phyloP scores from a whole-genome alignment of 2,797 vertebrate species.

The Danio albolineatus region DNA sequence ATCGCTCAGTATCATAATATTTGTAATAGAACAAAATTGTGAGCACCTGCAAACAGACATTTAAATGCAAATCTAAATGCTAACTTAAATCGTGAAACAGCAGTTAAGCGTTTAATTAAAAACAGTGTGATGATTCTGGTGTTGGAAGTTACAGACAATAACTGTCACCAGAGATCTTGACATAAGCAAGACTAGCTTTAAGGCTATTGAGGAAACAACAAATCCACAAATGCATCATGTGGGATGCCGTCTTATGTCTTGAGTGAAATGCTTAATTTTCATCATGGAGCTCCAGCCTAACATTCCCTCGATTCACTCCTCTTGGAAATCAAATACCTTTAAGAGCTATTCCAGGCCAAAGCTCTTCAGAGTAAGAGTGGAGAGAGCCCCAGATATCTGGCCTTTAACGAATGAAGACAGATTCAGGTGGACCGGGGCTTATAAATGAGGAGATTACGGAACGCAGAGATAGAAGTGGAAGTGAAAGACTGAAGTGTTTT shows the following conservation, averaged over 20 bases:
- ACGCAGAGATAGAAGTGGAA: constrained; percentile 55
- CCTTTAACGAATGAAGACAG: constrained; percentile 70
- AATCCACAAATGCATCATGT: not conserved
- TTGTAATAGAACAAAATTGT: not conserved
- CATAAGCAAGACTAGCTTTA: not conserved
- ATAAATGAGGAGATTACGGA: constrained; percentile 60
- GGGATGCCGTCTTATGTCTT: not conserved
- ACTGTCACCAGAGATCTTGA: not conserved
- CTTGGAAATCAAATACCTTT: constrained; percentile 42
- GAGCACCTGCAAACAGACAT: not conserved
- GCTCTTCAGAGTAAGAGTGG: constrained; percentile 59
- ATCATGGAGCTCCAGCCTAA: constrained; percentile 14
- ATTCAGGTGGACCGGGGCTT: constrained; percentile 59
- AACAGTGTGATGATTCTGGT: not conserved
- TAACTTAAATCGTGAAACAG: not conserved
- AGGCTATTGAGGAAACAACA: not conserved
- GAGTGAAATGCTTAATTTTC: constrained; percentile 50
- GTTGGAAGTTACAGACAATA: not conserved
- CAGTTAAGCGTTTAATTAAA: constrained; percentile 6
- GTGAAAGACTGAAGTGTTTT: too few species aligned
- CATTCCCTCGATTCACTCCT: constrained; percentile 36
- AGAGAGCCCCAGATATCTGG: constrained; percentile 68
- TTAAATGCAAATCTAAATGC: constrained; percentile 8
- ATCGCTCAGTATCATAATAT: not conserved
- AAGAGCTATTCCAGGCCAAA: constrained; percentile 21